A percentile compares a stretch with the other conserved stretches of the same genome.
These are phyloP conservation scores for Pantelozetes paolii DNA, from an alignment of 2,888 invertebrate genomes.

Conservation along the genomic window DNA sequence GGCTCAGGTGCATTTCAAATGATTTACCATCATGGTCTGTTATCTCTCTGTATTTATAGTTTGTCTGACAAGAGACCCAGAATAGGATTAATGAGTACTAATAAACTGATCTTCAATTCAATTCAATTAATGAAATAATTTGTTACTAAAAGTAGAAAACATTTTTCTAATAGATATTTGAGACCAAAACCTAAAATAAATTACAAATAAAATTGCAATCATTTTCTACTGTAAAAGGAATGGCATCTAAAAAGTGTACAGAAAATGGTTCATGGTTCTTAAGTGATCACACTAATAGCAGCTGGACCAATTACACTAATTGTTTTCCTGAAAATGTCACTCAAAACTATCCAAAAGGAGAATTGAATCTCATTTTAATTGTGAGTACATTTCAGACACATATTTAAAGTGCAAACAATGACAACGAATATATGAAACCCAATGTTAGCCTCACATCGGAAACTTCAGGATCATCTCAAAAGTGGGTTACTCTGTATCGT, in stretches of 20 bases:
- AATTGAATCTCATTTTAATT: background rate
- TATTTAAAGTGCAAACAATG: background rate
- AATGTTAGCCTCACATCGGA: constrained; percentile 50
- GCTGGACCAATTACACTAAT: constrained; percentile 45
- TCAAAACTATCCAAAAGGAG: background rate
- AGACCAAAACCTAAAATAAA: background rate
- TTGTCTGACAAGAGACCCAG: too few species aligned
- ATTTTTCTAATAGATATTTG: too few species aligned
- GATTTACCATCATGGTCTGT: too few species aligned
- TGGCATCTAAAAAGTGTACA: constrained; percentile 44
- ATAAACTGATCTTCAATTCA: too few species aligned
- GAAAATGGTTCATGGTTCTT: constrained; percentile 45
- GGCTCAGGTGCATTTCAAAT: too few species aligned
- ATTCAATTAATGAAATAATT: too few species aligned
- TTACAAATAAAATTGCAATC: background rate
- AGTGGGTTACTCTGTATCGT: constrained; percentile 54
- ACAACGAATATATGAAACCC: background rate
- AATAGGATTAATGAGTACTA: too few species aligned
- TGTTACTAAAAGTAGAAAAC: too few species aligned
- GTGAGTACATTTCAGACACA: background rate
- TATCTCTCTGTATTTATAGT: too few species aligned
- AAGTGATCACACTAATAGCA: constrained; percentile 40
- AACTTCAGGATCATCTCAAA: constrained; percentile 52
- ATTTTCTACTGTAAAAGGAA: constrained; percentile 27
- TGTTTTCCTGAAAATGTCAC: constrained; percentile 35